phyloP scores from a whole-genome alignment of 2,113 vertebrate species.

The Corapipo altera region DNA sequence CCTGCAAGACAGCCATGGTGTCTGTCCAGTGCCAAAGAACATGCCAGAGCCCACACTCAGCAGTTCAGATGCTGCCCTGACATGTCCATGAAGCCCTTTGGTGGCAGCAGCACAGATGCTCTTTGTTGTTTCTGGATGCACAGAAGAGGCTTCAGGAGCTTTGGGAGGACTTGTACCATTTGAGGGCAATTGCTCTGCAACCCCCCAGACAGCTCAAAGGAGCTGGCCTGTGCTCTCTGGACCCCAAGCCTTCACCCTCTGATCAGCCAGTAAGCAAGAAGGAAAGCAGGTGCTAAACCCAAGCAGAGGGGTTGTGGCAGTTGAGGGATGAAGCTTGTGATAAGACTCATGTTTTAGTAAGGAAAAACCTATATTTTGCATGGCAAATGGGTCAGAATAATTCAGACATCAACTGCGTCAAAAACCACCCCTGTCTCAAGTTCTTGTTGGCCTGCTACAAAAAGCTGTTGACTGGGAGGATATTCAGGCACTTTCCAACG shows the following conservation, averaged over 20 bases:
- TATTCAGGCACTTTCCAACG: background rate
- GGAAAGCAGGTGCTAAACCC: background rate
- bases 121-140: background rate
- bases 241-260: background rate
- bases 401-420: background rate
- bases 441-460: background rate
- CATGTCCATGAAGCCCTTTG: background rate
- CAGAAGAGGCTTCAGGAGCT: background rate
- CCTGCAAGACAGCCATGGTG: background rate
- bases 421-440: background rate
- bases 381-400: background rate
- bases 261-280: background rate
- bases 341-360: background rate
- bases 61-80: background rate
- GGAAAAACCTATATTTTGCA: background rate
- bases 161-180: background rate
- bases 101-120: background rate
- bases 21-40: background rate
- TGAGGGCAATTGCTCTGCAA: background rate
- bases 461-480: background rate
- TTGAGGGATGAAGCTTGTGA: background rate
- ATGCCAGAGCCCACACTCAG: background rate
- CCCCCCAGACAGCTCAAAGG: background rate
- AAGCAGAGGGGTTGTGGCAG: background rate
- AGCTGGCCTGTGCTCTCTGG: background rate